Evolutionary conservation across 2,797 vertebrate genomes (phyloP).

Genomic region (Acestrorhynchus altus): DNA sequence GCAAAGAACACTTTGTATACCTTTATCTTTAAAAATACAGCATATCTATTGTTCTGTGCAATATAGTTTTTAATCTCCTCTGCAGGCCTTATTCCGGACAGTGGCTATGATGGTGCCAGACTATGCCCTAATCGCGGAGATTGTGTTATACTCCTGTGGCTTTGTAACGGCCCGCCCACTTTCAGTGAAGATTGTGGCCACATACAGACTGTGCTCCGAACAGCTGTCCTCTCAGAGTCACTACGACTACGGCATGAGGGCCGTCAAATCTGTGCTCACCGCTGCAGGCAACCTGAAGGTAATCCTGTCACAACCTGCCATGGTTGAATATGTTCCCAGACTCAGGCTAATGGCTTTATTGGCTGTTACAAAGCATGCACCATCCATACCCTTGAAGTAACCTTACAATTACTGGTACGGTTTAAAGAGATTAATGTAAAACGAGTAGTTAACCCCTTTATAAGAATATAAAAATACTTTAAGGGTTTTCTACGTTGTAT

Average conservation of each 20-base stretch:
- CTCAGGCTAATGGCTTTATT: neutral
- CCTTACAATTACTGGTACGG: too few species aligned
- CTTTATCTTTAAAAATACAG: too few species aligned
- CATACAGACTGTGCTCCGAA: slow-evolving; percentile 88
- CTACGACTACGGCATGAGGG: slow-evolving; percentile 94
- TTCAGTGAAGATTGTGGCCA: slow-evolving; percentile 90
- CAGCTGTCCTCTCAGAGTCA: slow-evolving; percentile 91
- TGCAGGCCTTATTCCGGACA: slow-evolving; percentile 88
- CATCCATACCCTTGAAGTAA: too few species aligned
- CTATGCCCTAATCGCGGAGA: slow-evolving; percentile 93
- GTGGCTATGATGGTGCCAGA: slow-evolving; percentile 97
- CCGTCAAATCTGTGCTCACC: slow-evolving; percentile 91
- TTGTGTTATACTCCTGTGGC: slow-evolving; percentile 90
- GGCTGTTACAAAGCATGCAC: neutral
- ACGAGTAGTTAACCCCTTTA: too few species aligned
- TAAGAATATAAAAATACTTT: too few species aligned
- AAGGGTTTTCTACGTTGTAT: too few species aligned
- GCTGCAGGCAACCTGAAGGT: slow-evolving; percentile 93
- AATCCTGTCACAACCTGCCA: slow-evolving; percentile 1
- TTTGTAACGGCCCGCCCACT: slow-evolving; percentile 89
- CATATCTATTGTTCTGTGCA: neutral
- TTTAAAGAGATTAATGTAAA: too few species aligned
- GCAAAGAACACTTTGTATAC: too few species aligned
- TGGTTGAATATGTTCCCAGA: neutral
- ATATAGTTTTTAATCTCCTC: neutral